A percentile compares a stretch with the other conserved stretches of the same genome.
Conservation (phyloP, 2,888 invertebrate genomes). For the Nesidiocoris tenuis region DNA sequence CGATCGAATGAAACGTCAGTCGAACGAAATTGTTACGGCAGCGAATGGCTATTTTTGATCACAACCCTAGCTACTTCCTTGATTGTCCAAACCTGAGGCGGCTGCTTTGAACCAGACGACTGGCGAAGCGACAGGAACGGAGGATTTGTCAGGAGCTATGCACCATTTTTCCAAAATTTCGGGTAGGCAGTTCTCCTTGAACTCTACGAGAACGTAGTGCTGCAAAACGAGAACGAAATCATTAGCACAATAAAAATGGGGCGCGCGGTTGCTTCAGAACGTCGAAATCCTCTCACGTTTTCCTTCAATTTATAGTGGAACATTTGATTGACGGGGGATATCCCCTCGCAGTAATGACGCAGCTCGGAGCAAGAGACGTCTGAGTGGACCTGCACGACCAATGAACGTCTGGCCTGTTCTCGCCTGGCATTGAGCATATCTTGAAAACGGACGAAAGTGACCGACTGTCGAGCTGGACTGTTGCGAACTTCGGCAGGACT, state of each 20-base stretch:
- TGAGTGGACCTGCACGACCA: conserved; percentile 75
- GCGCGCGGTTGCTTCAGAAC: too few species aligned
- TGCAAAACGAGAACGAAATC: conserved; percentile 55
- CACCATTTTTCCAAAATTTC: conserved; percentile 61
- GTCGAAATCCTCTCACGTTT: conserved; percentile 41
- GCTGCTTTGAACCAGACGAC: conserved; percentile 63
- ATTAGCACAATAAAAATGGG: too few species aligned
- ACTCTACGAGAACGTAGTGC: conserved; percentile 78
- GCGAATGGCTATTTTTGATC: too few species aligned
- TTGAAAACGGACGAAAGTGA: conserved; percentile 58
- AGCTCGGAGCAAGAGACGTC: conserved; percentile 68
- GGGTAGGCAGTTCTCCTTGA: conserved; percentile 59
- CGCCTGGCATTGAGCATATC: conserved; percentile 63
- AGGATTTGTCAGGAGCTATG: conserved; percentile 66
- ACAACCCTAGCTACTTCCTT: too few species aligned
- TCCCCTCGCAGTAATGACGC: conserved; percentile 67
- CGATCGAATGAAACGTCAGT: too few species aligned
- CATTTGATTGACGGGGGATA: conserved; percentile 61
- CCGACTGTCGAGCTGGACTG: too few species aligned
- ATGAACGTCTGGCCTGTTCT: conserved; percentile 66
- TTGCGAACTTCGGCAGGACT: too few species aligned
- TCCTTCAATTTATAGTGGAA: conserved; percentile 48
- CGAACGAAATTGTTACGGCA: too few species aligned
- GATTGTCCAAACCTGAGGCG: conserved; percentile 23
- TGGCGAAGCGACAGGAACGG: conserved; percentile 62